Evolutionary conservation across 2,113 vertebrate genomes (phyloP).

Genomic region (Azemiops feae): DNA sequence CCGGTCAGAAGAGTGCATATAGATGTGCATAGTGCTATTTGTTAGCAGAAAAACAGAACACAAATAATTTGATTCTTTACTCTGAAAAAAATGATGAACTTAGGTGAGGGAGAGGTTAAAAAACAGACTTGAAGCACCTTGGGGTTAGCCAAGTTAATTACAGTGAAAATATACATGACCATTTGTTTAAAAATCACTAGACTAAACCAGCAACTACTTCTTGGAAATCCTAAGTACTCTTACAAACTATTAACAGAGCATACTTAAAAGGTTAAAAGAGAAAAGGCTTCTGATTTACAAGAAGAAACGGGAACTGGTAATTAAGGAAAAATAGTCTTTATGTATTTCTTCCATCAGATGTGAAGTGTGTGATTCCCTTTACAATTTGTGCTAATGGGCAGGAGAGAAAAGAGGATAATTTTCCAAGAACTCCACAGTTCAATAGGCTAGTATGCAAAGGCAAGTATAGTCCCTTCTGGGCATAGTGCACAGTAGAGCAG

Average conservation of each 20-base stretch:
- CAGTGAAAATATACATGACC: neutral
- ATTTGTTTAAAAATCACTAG: neutral
- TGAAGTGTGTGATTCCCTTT: neutral
- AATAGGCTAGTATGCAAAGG: neutral
- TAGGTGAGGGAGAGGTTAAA: neutral
- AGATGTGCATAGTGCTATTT: neutral
- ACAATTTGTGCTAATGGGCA: neutral
- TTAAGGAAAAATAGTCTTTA: neutral
- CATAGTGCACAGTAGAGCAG: neutral
- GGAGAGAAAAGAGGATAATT: neutral
- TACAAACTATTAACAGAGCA: neutral
- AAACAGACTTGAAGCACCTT: neutral
- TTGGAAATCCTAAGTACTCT: neutral
- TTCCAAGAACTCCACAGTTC: neutral
- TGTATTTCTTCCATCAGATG: neutral
- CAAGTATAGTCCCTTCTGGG: neutral
- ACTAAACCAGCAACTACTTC: neutral
- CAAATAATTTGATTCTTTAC: neutral
- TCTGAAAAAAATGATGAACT: neutral
- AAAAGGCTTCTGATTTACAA: neutral
- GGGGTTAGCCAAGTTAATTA: neutral
- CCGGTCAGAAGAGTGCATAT: neutral
- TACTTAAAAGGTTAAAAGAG: neutral
- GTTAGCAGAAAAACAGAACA: neutral
- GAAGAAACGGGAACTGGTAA: neutral